Evolutionary conservation across 2,797 vertebrate genomes (phyloP), one percentile per base, ranked within the genome.

Genomic region (Remorina albescens): DNA sequence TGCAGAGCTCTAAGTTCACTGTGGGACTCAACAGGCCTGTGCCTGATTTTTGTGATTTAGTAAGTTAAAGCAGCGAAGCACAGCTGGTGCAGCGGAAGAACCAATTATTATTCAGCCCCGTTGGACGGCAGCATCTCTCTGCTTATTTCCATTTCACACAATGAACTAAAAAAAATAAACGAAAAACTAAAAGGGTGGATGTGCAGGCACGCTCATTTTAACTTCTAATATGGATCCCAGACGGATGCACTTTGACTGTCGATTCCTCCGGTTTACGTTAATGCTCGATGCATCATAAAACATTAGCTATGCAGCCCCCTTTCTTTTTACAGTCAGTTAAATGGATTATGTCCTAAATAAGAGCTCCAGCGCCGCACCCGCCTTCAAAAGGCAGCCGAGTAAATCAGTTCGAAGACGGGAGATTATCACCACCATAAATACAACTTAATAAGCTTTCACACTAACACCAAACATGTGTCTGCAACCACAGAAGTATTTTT

Each of bases 371-470:
- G 70, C 70, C 2, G 3, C 50, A 34, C 30, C 42, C 47, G 53
- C 41, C 62, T 73, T 66, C 64, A 56, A 76, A 63, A 42, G 36
- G 53, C 36, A 55, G 32, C 19, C 2, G 1, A 57, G 34, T 74
- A 82, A 83, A 82, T 87, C 69, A 71, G 37, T 44, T 42, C 2
- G 26, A 47, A 55, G 71, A 56, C 30, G 36, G 50, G 53, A 76
- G 72, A 83, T 88, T 83, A 85, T 78, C 75, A 30, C 73, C 16
- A 16, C 67, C 71, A 80, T 88, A 85, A 89, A 90, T 85, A 82
- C 69, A 67, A 59, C 74, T 75, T 81, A 84, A 82, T 84, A 85
- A 74, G 73, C 74, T 74, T 68, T 80, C 67, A 78, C 18, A 19
- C 56, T 82, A 84, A 90, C 53, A 11, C 10, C 1, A 55, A 87